Conservation (phyloP, 2,797 vertebrate species). For the Jordanella pulchra region DNA sequence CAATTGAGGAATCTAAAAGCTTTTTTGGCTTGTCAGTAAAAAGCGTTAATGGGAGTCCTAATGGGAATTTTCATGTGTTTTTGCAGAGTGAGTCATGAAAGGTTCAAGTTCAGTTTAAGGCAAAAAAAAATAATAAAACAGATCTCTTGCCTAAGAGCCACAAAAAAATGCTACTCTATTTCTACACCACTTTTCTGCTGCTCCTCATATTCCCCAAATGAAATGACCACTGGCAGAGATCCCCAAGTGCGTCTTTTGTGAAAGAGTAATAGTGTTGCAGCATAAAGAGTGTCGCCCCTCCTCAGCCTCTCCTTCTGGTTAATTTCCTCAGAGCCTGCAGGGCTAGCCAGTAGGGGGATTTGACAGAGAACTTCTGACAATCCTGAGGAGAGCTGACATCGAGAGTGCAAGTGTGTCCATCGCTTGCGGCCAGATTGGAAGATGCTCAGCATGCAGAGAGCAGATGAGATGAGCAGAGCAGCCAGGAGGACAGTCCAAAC, state of each 20-base stretch:
- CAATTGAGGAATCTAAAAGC: conserved; percentile 27
- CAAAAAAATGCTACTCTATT: conserved; percentile 36
- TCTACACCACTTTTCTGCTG: conserved; percentile 8
- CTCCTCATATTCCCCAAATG: conserved; percentile 30
- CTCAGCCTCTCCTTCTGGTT: conserved; percentile 58
- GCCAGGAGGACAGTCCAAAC: conserved; percentile 55
- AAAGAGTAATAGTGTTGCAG: conserved; percentile 46
- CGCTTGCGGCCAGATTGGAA: conserved; percentile 73
- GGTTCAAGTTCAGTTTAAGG: conserved; percentile 24
- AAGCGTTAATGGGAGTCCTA: conserved; percentile 29
- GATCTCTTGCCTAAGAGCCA: conserved; percentile 24
- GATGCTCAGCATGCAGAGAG: conserved; percentile 68
- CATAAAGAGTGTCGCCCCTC: conserved; percentile 51
- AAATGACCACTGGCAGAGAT: conserved; percentile 61
- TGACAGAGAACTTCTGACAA: conserved; percentile 76
- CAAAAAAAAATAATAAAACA: conserved; percentile 23
- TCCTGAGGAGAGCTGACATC: conserved; percentile 71
- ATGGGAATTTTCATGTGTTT: conserved; percentile 26
- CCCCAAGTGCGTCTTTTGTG: conserved; percentile 37
- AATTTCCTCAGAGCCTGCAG: conserved; percentile 69
- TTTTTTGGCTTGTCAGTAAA: conserved; percentile 19
- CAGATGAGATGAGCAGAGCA: conserved; percentile 67
- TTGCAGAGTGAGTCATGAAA: conserved; percentile 27
- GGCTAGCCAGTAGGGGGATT: conserved; percentile 66
- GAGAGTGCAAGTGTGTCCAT: conserved; percentile 58